Percentiles rank a stretch among this genome's conserved stretches.
Conservation (phyloP, 2,888 invertebrate genomes). For the Kuschelorhynchus macadamiae region DNA sequence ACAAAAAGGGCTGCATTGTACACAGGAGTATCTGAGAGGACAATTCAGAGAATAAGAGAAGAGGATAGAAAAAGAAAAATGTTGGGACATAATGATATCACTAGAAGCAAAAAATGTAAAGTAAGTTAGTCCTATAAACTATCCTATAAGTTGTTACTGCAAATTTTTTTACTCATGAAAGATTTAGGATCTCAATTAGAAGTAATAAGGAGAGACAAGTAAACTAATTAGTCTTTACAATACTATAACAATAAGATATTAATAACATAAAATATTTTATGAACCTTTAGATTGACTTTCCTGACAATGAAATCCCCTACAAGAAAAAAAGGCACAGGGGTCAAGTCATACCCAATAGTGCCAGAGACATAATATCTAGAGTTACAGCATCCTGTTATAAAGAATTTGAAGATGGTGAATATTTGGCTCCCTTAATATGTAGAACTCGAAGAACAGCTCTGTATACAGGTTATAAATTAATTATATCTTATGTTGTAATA, state of each 20-base stretch:
- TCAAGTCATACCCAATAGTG: slow-evolving; percentile 24
- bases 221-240: too few species aligned
- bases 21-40: slow-evolving; percentile 29
- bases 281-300: too few species aligned
- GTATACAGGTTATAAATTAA: slow-evolving; percentile 34
- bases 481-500: too few species aligned
- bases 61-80: slow-evolving; percentile 10
- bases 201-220: too few species aligned
- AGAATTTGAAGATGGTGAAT: slow-evolving; percentile 20
- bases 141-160: background rate
- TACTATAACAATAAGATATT: too few species aligned
- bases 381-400: slow-evolving; percentile 26
- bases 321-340: slow-evolving; percentile 21
- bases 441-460: slow-evolving; percentile 25
- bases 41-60: slow-evolving; percentile 30
- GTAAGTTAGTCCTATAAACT: background rate
- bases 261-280: too few species aligned
- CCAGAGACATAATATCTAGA: slow-evolving; percentile 26
- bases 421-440: slow-evolving; percentile 18
- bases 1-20: slow-evolving; percentile 28
- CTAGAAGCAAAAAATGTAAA: slow-evolving; percentile 2
- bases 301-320: too few species aligned
- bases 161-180: slow-evolving; percentile 11
- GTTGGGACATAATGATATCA: background rate
- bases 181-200: too few species aligned